Base-by-base conservation (phyloP, 2,797 vertebrate species). In the Sebastes oblongus region DNA sequence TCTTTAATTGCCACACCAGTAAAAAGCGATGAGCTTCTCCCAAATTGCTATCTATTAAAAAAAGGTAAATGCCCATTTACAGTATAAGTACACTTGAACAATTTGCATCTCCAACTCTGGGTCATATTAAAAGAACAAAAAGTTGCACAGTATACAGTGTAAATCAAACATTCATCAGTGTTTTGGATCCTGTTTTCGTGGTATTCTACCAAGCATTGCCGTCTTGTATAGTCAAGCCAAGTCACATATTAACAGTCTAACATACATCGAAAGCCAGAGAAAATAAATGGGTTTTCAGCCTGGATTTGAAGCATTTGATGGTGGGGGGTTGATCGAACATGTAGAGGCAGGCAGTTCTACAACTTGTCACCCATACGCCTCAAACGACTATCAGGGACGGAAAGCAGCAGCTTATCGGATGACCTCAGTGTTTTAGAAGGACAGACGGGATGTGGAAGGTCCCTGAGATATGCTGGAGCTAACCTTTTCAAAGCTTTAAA, bases 311-410 rank as follows among this genome's bases (percentile, higher is more conserved):
- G 22, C 32, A 24, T 64, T 39, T 3, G 6, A 24, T 36, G 32
- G n/a, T 64, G 61, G 32, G 18, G 3, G n/a, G 18, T 50, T 42
- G 39, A 42, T 42, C 39, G 6, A 42, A 42, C 39, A 42, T 16
- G 1, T 6, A 42, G 13, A 42, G 39, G 0, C 0, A 42, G 39
- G 39, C 39, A 42, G 14, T 42, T 42, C 39, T 42, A 42, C 39
- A 42, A 42, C 14, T 42, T 16, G 36, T 6, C 39, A 42, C 39
- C 39, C 1, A 0, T 42, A 3, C 14, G 5, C 0, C 39, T 42
- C 6, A 42, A 42, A 42, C 0, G 0, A 42, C 39, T 42, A 42
- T 42, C 39, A 42, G 39, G 39, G 42, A 50, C 7, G 3, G 42
- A 50, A 50, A 18, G 3, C 42, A 50, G 18, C 42, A 50, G 16